Conservation (phyloP, 2,888 invertebrate genomes). For the Pyralis farinalis region DNA sequence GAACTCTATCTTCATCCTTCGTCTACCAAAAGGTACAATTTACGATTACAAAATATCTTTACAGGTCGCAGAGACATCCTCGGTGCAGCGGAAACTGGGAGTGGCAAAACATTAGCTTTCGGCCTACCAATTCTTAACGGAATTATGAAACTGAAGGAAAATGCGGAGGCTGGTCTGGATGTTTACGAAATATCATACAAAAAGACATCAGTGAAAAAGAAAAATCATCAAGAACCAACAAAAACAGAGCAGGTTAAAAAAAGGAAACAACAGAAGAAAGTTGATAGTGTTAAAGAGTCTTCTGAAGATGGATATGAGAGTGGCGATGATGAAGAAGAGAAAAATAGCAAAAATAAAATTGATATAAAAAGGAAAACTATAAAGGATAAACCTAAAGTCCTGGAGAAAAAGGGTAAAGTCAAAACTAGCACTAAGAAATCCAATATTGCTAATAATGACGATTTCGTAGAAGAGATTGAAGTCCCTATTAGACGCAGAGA, state of each 20-base stretch:
- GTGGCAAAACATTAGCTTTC: slow-evolving; percentile 99
- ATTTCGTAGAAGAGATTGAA: slow-evolving; percentile 58
- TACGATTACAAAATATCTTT: slow-evolving; percentile 17
- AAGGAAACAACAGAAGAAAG: slow-evolving; percentile 27
- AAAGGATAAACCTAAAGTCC: slow-evolving; percentile 8
- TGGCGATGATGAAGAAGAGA: slow-evolving; percentile 34
- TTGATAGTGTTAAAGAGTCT: slow-evolving; percentile 42
- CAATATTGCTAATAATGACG: slow-evolving; percentile 29
- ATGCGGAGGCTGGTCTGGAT: slow-evolving; percentile 52
- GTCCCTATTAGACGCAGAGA: slow-evolving; percentile 53
- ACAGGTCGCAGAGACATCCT: slow-evolving; percentile 91
- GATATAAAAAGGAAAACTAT: slow-evolving; percentile 10
- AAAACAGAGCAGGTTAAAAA: slow-evolving; percentile 19
- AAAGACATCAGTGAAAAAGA: slow-evolving; percentile 45
- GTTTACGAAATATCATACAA: slow-evolving; percentile 65
- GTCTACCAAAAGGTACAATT: too few species aligned
- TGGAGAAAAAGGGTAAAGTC: slow-evolving; percentile 1
- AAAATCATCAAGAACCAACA: slow-evolving; percentile 24
- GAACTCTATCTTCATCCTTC: too few species aligned
- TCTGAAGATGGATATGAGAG: slow-evolving; percentile 66
- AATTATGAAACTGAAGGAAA: slow-evolving; percentile 86
- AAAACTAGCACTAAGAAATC: slow-evolving; percentile 9
- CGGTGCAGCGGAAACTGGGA: slow-evolving; percentile 99
- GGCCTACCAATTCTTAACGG: slow-evolving; percentile 95
- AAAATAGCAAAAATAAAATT: slow-evolving; percentile 8